phyloP scores from a whole-genome alignment of 2,888 invertebrate genomes.

The Eubasilissa splendida region DNA sequence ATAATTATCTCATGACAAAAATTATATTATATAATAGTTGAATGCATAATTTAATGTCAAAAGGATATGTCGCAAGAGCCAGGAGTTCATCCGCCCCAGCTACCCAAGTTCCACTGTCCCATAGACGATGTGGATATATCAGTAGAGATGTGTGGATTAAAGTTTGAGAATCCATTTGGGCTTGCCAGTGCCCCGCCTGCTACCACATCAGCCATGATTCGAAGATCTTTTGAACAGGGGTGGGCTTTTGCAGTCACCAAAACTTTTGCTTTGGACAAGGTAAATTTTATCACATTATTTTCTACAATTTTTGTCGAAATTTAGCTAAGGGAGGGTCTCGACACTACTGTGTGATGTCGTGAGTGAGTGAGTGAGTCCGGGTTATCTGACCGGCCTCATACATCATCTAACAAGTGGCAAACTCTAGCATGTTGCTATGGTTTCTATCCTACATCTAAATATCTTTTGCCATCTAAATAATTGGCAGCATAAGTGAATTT shows the following conservation, averaged over 20 bases:
- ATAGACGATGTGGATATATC: constrained; percentile 96
- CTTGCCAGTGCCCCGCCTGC: constrained; percentile 98
- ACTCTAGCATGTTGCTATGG: too few relatives aligned
- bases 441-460: too few relatives aligned
- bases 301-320: too few relatives aligned
- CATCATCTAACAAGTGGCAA: too few relatives aligned
- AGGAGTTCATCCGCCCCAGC: constrained; percentile 71
- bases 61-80: constrained; percentile 56
- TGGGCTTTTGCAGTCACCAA: constrained; percentile 99
- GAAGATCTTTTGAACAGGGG: constrained; percentile 94
- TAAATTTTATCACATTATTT: constrained; percentile 62
- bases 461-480: too few relatives aligned
- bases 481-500: too few relatives aligned
- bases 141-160: constrained; percentile 92
- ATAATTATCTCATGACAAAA: background rate
- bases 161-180: constrained; percentile 97
- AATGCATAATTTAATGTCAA: background rate
- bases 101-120: constrained; percentile 94
- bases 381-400: too few relatives aligned
- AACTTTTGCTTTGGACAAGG: constrained; percentile 95
- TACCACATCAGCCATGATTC: constrained; percentile 94
- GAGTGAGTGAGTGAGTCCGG: too few relatives aligned
- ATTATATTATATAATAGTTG: background rate
- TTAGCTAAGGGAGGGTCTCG: too few relatives aligned
- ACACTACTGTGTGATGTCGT: too few relatives aligned